Base-by-base conservation (phyloP, 2,113 vertebrate genomes). In the Polypterus bichir region DNA sequence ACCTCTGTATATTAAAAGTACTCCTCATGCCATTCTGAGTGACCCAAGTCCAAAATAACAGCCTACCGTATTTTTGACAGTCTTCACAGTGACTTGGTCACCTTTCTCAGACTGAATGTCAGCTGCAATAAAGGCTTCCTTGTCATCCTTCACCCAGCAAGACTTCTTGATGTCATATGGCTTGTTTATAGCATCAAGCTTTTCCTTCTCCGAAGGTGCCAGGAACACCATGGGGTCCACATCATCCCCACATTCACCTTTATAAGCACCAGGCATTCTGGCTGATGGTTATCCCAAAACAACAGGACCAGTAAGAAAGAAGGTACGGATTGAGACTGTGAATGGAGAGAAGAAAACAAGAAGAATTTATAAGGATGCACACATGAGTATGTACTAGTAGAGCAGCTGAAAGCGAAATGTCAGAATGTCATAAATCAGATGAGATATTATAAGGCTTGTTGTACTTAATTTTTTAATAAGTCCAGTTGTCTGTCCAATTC, bases 101-200 rank as follows among this genome's bases (percentile, higher is more conserved):
- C 74, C 66, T 52, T 69, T 62, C n/a, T 76, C 76, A 9, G 69
- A 71, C 46, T 73, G 67, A 54, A 71, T 78, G 49, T 76, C 65
- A 6, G 51, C 73, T 47, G 68, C 63, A 0, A 73, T 0, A 9
- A 82, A 74, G 6, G n/a, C 52, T 7, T 64, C 60, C 59, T 78
- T 76, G 10, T 72, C 61, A 0, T 70, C 62, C 64, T 72, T 72
- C 57, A 75, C 54, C 70, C 66, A 71, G 47, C 66, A 73, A 1
- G 68, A 71, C 48, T 49, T 72, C 68, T 74, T 73, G 46, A 72
- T 77, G n/a, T 74, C 64, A 1, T 2, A 68, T 8, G 71, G 67
- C 48, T 74, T 72, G 59, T 53, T 77, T 57, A 55, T 63, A 47
- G 62, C 63, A 66, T 77, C 57, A 0, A 60, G 10, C 57, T 61